A percentile compares a stretch with the other conserved stretches of the same genome.
Conservation (phyloP, 2,113 vertebrate genomes). For the Leucopsar rothschildi region DNA sequence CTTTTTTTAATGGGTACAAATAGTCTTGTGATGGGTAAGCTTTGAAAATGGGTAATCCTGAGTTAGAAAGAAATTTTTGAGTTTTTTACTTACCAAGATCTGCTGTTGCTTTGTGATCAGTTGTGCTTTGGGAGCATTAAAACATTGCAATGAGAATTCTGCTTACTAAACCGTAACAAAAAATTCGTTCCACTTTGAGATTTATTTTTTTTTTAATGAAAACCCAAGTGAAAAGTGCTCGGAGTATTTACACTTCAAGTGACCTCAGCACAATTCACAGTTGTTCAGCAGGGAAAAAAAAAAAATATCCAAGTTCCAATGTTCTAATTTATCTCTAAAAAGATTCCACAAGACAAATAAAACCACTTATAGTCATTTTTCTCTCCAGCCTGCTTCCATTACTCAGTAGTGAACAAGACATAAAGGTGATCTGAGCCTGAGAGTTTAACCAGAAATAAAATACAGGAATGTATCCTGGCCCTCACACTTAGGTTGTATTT, state of each 20-base stretch:
- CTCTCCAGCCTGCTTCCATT: neutral
- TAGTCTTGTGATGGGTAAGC: neutral
- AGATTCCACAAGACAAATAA: neutral
- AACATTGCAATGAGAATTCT: neutral
- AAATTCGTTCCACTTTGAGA: neutral
- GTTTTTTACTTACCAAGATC: neutral
- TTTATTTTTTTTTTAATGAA: neutral
- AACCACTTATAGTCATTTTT: neutral
- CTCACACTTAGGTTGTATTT: neutral
- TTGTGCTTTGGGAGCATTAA: neutral
- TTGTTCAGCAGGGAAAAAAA: neutral
- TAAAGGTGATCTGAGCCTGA: neutral
- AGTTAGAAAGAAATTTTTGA: neutral
- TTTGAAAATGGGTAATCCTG: neutral
- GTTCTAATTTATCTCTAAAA: neutral
- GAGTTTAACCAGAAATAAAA: neutral
- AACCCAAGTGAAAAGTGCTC: neutral
- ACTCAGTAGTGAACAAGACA: neutral
- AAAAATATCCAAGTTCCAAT: neutral
- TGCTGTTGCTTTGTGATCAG: neutral
- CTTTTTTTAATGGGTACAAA: neutral
- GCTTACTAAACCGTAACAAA: neutral
- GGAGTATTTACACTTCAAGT: neutral
- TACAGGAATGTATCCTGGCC: neutral
- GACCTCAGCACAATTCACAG: neutral